Base-by-base conservation (phyloP, 92 coral and sea anemone genomes). In the Porites lobata region DNA sequence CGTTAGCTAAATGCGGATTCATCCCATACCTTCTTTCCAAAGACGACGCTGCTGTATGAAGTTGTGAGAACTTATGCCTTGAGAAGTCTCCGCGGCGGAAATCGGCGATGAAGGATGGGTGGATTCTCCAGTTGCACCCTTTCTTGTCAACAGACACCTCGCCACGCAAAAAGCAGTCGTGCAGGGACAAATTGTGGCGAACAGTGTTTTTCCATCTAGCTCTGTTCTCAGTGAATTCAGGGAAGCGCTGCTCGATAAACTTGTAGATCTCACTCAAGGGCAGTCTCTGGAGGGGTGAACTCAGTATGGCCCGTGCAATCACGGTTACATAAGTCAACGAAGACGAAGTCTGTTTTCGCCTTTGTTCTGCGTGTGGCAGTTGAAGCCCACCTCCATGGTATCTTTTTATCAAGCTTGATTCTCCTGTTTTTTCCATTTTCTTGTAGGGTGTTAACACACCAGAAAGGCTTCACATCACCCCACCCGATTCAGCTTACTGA, bases 151-250 rank as follows among this genome's bases (percentile, higher is more conserved):
- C 11, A 15, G 65, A 15, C 10, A 51, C 22, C 12, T 50, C 81
- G 13, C 81, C 81, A 18, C 56, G 50, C 3, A 77, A 9, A 19
- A 77, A 77, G 15, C 81, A 77, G 63, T 57, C 66, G 65, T 77
- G 81, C 10, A 77, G 66, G 20, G 81, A 77, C 22, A 77, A 68
- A 56, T 50, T 77, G 66, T 77, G 81, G 18, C 81, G 50, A 10
- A 77, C 81, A 77, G 81, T 77, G 81, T 77, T 77, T 59, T 77
- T 77, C 81, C 81, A 77, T 13, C 66, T n/a, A 26, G 81, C 54
- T 52, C 81, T 77, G 32, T 52, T 52, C 81, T 77, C 81, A 19
- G 63, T 77, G 81, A 77, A 77, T 1, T 53, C 81, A 11, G 81
- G 81, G 21, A 13, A 56, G 81, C 53, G 10, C 66, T 77, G 26